phyloP scores from a whole-genome alignment of 2,797 vertebrate species.

The Gymnodraco acuticeps region DNA sequence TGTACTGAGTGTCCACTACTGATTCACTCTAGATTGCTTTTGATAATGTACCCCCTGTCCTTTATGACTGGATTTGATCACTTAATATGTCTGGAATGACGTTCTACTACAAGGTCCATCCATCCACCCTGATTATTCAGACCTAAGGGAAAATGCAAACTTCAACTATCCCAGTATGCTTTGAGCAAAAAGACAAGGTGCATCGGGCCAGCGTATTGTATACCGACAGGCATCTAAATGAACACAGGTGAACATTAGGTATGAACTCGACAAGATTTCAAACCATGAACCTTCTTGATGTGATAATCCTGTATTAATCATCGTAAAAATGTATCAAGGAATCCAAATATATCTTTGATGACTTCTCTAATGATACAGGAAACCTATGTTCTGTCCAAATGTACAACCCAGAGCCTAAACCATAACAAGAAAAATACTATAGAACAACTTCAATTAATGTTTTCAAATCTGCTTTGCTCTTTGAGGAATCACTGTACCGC shows the following conservation, averaged over 20 bases:
- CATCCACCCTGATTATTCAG: neutral
- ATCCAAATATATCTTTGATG: neutral
- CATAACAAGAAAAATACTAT: neutral
- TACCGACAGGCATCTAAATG: neutral
- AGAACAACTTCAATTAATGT: neutral
- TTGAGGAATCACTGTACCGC: constrained; percentile 13
- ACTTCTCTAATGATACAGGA: neutral
- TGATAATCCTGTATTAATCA: neutral
- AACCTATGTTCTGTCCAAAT: neutral
- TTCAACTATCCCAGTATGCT: constrained; percentile 7
- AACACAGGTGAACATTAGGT: neutral
- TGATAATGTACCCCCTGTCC: neutral
- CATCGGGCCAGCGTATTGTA: constrained; percentile 3
- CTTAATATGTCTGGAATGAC: neutral
- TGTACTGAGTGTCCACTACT: neutral
- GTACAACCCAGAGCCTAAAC: neutral
- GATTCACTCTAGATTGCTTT: constrained; percentile 15
- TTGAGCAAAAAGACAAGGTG: neutral
- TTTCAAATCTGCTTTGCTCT: constrained; percentile 19
- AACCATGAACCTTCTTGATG: neutral
- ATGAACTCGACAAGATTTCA: neutral
- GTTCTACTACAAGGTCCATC: constrained; percentile 11
- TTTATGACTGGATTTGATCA: constrained; percentile 7
- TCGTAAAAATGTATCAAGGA: neutral
- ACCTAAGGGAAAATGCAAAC: constrained; percentile 16